A percentile compares a stretch with the other conserved stretches of the same genome.
Evolutionary conservation across 2,888 invertebrate species (phyloP).

Genomic region (Conops quadrifasciatus): DNA sequence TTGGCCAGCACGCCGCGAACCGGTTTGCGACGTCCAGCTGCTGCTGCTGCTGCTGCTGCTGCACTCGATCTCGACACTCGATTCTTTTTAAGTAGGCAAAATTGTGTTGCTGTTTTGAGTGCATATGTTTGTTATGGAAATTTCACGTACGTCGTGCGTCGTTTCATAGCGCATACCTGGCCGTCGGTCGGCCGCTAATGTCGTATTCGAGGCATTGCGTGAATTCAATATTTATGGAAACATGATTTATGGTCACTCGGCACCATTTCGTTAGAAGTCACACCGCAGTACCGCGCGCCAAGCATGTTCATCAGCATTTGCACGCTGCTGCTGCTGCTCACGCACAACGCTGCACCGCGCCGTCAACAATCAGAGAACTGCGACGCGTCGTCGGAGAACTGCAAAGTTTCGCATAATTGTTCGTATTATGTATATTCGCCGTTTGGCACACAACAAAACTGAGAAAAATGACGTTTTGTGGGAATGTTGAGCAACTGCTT

Average conservation of each 20-base stretch:
- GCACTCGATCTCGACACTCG: constrained; percentile 15
- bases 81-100: constrained; percentile 19
- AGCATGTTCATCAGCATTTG: too few species aligned
- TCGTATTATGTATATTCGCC: too few species aligned
- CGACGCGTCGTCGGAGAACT: too few species aligned
- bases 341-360: too few species aligned
- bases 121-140: constrained; percentile 63
- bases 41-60: neutral
- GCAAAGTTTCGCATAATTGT: too few species aligned
- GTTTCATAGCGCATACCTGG: constrained; percentile 7
- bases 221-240: constrained; percentile 49
- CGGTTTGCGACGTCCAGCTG: constrained; percentile 16
- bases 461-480: too few species aligned
- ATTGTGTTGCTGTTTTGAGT: constrained; percentile 51
- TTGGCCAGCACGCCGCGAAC: constrained; percentile 23
- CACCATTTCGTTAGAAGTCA: too few species aligned
- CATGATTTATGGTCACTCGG: constrained; percentile 56
- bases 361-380: too few species aligned
- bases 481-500: too few species aligned
- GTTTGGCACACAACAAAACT: too few species aligned
- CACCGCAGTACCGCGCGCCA: too few species aligned
- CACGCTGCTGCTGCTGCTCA: too few species aligned
- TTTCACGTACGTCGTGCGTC: constrained; percentile 46
- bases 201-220: constrained; percentile 9
- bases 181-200: neutral